Evolutionary conservation across 2,888 invertebrate species (phyloP), one percentile per base, ranked within the genome.

Genomic region (Esperia sulphurella): DNA sequence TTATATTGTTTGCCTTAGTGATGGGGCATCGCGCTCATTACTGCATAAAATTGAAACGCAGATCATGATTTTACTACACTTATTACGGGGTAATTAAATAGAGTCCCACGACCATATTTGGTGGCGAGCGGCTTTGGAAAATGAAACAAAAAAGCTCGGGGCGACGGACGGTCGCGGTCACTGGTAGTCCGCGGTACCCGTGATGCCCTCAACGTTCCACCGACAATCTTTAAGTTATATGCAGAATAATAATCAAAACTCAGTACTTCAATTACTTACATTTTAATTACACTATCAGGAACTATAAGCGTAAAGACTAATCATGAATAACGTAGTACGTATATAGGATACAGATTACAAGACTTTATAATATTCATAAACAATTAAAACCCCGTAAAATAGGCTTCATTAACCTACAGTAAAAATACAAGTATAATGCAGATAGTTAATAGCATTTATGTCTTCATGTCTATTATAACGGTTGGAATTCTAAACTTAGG

Each of bases 1-100:
- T 72, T 67, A 66, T 63, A 46, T 52, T 46, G 52, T 48, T 61
- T 55, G 55, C 58, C 56, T 54, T 52, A 55, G 51, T 58, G 52
- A 43, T 52, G 58, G 56, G 56, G 50, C 53, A 59, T 55, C 53
- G 51, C 57, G 53, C 61, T 58, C 63, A 64, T 69, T 68, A 63
- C 67, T 65, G 54, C 61, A 61, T 58, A 55, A 69, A 73, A 72
- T 79, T 77, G 72, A 78, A 77, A 77, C 60, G 59, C 73, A 65
- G 71, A 75, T 76, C 74, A 78, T 72, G 72, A 77, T 80, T 81
- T 79, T 79, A 78, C 73, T 78, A 71, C 68, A 71, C 73, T 75
- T 78, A 81, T 80, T 80, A 81, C 68, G 71, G 74, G 63, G 73
- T 80, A 83, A 85, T 85, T 83, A 83, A 84, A 78, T 79, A 79